Conservation (phyloP, 1,140 invertebrate genomes). For the Drosophila asahinai region DNA sequence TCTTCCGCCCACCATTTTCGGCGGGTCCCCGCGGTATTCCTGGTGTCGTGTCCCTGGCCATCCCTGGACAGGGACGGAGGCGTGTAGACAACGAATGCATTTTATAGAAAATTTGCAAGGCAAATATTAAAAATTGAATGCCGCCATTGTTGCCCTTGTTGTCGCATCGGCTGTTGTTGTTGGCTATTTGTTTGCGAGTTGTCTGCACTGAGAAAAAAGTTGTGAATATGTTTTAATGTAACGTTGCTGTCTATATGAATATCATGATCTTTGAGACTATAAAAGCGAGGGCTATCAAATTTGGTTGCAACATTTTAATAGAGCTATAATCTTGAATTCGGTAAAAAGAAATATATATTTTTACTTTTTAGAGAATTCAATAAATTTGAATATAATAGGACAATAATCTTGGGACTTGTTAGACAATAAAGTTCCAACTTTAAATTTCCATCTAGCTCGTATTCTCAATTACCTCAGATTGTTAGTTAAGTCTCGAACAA, state of each 20-base stretch:
- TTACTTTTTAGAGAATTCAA: too few species aligned
- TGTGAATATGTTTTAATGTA: background rate
- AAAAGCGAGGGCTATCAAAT: too few species aligned
- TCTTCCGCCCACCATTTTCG: slow-evolving; percentile 29
- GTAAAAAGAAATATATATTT: too few species aligned
- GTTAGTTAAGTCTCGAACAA: too few species aligned
- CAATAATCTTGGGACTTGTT: too few species aligned
- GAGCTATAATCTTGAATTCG: too few species aligned
- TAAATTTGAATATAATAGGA: too few species aligned
- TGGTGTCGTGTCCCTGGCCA: slow-evolving; percentile 1
- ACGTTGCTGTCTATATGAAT: background rate
- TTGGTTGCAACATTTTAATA: too few species aligned
- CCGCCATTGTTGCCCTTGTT: slow-evolving; percentile 61
- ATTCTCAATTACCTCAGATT: too few species aligned
- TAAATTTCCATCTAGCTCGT: too few species aligned
- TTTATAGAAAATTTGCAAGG: slow-evolving; percentile 80
- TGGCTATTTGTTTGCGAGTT: slow-evolving; percentile 36
- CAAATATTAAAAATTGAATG: slow-evolving; percentile 83
- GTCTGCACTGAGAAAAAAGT: slow-evolving; percentile 3
- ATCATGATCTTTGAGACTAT: too few species aligned
- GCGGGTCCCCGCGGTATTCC: background rate
- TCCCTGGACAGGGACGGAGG: background rate
- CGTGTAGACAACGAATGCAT: slow-evolving; percentile 78
- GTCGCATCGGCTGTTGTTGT: slow-evolving; percentile 16
- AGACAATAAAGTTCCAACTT: too few species aligned